Evolutionary conservation across 2,797 vertebrate genomes (phyloP).

Genomic region (Melanotaenia boesemani): DNA sequence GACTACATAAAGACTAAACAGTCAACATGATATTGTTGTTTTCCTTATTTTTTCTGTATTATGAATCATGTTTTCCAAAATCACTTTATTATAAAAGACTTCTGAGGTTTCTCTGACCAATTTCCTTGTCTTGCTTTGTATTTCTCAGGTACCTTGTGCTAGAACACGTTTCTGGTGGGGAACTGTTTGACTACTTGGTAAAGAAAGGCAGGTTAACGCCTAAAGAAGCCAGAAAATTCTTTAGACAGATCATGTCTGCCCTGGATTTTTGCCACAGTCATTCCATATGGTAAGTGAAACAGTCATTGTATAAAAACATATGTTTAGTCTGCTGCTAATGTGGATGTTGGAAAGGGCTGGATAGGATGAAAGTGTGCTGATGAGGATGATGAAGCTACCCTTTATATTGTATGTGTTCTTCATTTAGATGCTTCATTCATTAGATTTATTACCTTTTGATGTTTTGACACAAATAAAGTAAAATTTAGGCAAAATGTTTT

Average conservation of each 20-base stretch:
- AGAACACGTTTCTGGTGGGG: slow-evolving; percentile 98
- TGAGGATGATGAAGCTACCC: background rate
- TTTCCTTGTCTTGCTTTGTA: background rate
- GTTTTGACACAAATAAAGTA: background rate
- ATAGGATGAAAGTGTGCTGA: background rate
- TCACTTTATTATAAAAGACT: background rate
- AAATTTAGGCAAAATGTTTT: background rate
- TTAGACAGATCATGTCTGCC: slow-evolving; percentile 98
- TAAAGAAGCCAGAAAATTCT: slow-evolving; percentile 98
- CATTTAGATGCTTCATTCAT: background rate
- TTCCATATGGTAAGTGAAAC: slow-evolving; percentile 93
- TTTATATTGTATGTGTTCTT: background rate
- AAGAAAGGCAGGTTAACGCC: slow-evolving; percentile 98
- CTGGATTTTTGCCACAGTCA: slow-evolving; percentile 99
- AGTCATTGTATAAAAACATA: background rate
- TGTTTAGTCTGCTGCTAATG: background rate
- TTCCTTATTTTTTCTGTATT: slow-evolving; percentile 28
- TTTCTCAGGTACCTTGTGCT: slow-evolving; percentile 92
- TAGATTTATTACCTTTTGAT: background rate
- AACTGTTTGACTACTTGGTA: slow-evolving; percentile 98
- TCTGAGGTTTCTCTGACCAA: slow-evolving; percentile 1
- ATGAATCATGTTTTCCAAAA: background rate
- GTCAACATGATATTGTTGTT: slow-evolving; percentile 24
- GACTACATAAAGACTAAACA: slow-evolving; percentile 35
- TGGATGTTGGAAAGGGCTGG: background rate